These are phyloP conservation scores for Melierax canorus DNA, from an alignment of 2,113 vertebrate genomes.

Conservation along the genomic window DNA sequence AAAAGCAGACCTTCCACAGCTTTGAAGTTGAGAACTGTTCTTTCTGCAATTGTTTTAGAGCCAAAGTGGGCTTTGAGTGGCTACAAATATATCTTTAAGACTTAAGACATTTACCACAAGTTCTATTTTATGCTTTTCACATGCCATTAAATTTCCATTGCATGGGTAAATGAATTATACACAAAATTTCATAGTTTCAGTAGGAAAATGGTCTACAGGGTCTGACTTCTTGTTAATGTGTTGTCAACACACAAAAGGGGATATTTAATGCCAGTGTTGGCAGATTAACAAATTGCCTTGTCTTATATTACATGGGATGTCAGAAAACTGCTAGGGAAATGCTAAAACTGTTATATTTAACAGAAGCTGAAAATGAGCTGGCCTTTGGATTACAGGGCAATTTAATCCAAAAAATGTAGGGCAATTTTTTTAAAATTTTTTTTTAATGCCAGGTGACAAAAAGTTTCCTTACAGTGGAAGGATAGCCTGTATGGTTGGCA, in stretches of 20 bases:
- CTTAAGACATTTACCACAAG: conserved; percentile 22
- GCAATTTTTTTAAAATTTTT: neutral
- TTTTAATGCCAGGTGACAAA: neutral
- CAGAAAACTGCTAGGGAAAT: conserved; percentile 22
- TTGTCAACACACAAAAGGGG: conserved; percentile 28
- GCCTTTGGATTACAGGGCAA: neutral
- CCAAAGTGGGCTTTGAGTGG: neutral
- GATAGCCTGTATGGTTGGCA: neutral
- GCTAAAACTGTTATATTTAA: neutral
- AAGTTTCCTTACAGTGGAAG: neutral
- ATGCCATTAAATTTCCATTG: conserved; percentile 49
- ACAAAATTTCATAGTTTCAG: neutral
- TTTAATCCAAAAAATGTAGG: neutral
- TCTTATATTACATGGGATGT: neutral
- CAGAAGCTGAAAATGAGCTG: neutral
- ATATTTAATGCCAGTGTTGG: conserved; percentile 3
- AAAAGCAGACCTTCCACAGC: neutral
- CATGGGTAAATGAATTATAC: conserved; percentile 52
- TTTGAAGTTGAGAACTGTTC: neutral
- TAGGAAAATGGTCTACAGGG: neutral
- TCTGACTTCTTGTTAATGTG: conserved; percentile 3
- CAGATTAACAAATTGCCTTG: conserved; percentile 60
- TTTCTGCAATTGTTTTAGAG: neutral
- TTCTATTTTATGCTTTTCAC: conserved; percentile 49
- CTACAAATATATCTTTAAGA: neutral